Evolutionary conservation across 2,797 vertebrate species (phyloP).

Genomic region (Accipiter fasciatus): DNA sequence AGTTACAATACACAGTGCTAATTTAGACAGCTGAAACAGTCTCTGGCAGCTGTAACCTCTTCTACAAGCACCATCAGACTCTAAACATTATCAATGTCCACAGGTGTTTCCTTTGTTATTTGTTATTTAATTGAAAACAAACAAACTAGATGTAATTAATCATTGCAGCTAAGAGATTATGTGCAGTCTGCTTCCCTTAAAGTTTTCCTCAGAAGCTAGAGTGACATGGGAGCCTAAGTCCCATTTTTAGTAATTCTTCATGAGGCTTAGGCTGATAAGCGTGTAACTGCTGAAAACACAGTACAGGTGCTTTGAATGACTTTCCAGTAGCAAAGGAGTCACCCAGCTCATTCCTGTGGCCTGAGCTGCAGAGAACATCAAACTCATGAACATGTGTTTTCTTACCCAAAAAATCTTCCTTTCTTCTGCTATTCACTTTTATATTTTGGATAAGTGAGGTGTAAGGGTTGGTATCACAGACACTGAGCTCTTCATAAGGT

Average conservation of each 20-base stretch:
- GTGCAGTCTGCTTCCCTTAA: neutral
- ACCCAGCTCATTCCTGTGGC: neutral
- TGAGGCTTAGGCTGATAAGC: fast-evolving
- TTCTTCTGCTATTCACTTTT: neutral
- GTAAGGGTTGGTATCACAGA: neutral
- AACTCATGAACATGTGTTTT: fast-evolving
- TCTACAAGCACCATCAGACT: neutral
- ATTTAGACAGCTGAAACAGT: neutral
- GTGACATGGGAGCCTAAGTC: neutral
- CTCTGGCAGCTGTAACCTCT: neutral
- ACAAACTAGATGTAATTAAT: neutral
- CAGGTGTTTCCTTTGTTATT: neutral
- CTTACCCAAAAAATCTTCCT: neutral
- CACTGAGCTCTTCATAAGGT: neutral
- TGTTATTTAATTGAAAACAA: neutral
- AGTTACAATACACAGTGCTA: neutral
- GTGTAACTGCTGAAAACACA: neutral
- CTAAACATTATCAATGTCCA: neutral
- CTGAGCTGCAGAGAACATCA: neutral
- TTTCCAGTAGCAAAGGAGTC: neutral
- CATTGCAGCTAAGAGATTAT: neutral
- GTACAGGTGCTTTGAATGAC: neutral
- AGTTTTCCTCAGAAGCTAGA: neutral
- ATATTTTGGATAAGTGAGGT: neutral
- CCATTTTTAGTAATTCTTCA: neutral